Percentiles rank a stretch among this genome's conserved stretches.
phyloP scores from a whole-genome alignment of 2,113 vertebrate genomes.

The Lanius collurio region DNA sequence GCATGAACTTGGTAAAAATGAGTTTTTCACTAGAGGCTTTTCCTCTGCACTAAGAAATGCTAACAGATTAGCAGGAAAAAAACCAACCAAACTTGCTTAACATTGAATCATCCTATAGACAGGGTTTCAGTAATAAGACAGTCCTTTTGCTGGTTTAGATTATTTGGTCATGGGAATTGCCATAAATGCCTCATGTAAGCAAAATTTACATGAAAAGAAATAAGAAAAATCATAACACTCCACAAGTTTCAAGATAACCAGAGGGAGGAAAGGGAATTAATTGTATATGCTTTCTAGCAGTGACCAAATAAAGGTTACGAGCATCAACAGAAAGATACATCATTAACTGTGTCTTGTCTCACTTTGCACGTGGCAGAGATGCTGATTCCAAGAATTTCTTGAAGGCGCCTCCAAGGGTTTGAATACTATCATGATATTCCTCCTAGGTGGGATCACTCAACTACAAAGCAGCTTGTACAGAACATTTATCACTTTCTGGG shows the following conservation, averaged over 20 bases:
- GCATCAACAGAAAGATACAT: slow-evolving; percentile 29
- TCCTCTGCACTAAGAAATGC: neutral
- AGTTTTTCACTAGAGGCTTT: neutral
- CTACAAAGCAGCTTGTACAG: neutral
- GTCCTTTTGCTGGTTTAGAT: neutral
- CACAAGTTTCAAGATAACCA: neutral
- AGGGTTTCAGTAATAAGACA: slow-evolving; percentile 4
- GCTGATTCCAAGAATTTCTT: neutral
- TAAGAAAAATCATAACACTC: neutral
- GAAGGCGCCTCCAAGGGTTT: neutral
- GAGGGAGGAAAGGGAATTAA: slow-evolving; percentile 60
- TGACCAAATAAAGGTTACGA: slow-evolving; percentile 47
- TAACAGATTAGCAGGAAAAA: neutral
- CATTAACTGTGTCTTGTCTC: slow-evolving; percentile 54
- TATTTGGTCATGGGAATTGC: neutral
- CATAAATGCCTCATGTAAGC: neutral
- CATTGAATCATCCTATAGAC: neutral
- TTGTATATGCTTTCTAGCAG: slow-evolving; percentile 44
- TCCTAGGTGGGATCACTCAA: neutral
- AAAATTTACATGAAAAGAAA: neutral
- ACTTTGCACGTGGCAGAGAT: slow-evolving; percentile 15
- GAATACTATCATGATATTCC: neutral
- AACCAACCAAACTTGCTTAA: neutral
- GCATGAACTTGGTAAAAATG: neutral
- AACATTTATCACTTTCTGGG: neutral